phyloP scores from a whole-genome alignment of 2,888 invertebrate genomes.

The Hyposoter didymator region DNA sequence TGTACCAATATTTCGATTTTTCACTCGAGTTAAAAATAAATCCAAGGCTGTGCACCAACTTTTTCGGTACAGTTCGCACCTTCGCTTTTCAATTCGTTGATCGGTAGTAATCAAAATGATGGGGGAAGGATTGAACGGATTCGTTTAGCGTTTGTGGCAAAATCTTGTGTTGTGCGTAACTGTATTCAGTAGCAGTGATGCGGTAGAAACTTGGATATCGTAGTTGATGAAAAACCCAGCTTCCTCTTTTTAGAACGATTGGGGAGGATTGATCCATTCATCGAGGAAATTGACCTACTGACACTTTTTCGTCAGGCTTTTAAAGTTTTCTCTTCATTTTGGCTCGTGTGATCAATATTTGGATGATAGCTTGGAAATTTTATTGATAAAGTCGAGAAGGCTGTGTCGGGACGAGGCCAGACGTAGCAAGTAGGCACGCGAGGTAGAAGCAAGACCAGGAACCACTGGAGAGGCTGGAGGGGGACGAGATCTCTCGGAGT shows the following conservation, averaged over 20 bases:
- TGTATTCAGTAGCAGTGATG: background rate
- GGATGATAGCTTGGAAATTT: background rate
- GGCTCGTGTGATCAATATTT: background rate
- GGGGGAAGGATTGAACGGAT: background rate
- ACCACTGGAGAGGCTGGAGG: background rate
- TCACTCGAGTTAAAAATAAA: background rate
- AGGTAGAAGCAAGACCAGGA: constrained; percentile 9
- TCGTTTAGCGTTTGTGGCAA: background rate
- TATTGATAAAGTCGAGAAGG: background rate
- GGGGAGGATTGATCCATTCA: background rate
- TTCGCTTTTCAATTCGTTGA: background rate
- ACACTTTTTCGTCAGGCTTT: background rate
- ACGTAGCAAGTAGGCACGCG: constrained; percentile 20
- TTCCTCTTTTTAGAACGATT: background rate
- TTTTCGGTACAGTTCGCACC: background rate
- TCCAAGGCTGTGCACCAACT: background rate
- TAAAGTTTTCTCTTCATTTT: background rate
- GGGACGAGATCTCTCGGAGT: background rate
- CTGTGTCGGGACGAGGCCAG: background rate
- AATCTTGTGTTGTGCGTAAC: background rate
- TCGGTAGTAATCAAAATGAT: background rate
- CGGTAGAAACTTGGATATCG: background rate
- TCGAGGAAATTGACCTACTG: background rate
- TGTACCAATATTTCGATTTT: background rate
- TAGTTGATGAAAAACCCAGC: background rate